phyloP scores from a whole-genome alignment of 2,888 invertebrate genomes.

The Macropis europaea region DNA sequence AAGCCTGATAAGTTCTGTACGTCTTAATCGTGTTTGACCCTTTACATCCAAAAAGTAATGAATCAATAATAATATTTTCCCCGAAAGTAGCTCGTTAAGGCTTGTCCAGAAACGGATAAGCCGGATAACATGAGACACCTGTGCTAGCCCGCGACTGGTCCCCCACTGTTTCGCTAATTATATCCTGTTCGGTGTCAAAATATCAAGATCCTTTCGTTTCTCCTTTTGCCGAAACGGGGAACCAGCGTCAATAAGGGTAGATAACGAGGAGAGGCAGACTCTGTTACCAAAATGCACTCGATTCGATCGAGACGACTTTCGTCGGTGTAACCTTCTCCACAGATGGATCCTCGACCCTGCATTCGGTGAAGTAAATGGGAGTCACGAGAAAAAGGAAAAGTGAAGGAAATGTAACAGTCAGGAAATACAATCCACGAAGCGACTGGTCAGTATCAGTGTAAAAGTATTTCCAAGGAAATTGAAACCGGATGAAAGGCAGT shows the following conservation, averaged over 20 bases:
- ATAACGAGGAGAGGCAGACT: constrained; percentile 9
- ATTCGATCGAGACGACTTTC: background rate
- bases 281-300: background rate
- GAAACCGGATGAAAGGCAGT: too few species aligned
- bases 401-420: too few species aligned
- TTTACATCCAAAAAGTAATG: too few species aligned
- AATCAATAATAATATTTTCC: too few species aligned
- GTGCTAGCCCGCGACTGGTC: constrained; percentile 2
- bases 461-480: too few species aligned
- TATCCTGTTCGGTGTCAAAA: constrained; percentile 43
- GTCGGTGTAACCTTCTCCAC: too few species aligned
- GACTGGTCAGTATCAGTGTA: too few species aligned
- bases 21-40: too few species aligned
- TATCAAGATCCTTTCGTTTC: constrained; percentile 38
- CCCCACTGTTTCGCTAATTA: constrained; percentile 30
- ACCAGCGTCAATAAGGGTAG: background rate
- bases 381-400: too few species aligned
- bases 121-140: constrained; percentile 9
- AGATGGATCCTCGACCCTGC: too few species aligned
- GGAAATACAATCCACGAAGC: too few species aligned
- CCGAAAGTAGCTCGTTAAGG: constrained; percentile 55
- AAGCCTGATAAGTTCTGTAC: too few species aligned
- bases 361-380: background rate
- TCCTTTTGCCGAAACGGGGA: background rate
- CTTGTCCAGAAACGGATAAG: constrained; percentile 31